These are phyloP conservation scores for Drosophila leontia DNA, from an alignment of 1,140 invertebrate genomes.

Conservation along the genomic window DNA sequence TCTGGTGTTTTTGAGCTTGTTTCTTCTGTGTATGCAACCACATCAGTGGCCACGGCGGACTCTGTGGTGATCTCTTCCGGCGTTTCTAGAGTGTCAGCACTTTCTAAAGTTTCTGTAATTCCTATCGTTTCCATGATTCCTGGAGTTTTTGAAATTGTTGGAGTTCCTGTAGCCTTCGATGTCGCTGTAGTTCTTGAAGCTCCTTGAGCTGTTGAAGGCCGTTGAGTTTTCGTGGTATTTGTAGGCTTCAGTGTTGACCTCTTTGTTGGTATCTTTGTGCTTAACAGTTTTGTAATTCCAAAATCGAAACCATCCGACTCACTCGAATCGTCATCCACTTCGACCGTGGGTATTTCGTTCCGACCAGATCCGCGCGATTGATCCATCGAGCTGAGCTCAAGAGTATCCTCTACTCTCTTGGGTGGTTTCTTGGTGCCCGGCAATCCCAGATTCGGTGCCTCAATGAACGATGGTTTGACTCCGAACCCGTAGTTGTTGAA, in stretches of 20 bases:
- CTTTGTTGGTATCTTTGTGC: not conserved
- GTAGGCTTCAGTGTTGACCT: not conserved
- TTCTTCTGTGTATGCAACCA: not conserved
- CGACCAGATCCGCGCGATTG: not conserved
- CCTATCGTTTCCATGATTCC: not conserved
- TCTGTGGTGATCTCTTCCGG: constrained; percentile 14
- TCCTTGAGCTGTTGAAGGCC: not conserved
- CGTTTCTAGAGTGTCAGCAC: not conserved
- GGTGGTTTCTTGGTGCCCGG: not conserved
- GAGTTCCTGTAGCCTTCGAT: not conserved
- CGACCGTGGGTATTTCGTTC: not conserved
- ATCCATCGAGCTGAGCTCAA: constrained; percentile 32
- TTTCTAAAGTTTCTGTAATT: not conserved
- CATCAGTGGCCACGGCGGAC: not conserved
- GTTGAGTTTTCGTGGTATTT: not conserved
- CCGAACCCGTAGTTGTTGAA: constrained; percentile 58
- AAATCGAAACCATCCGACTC: not conserved
- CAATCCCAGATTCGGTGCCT: constrained; percentile 3
- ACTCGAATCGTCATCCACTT: not conserved
- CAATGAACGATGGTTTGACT: not conserved
- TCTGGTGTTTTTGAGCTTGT: too few relatives aligned
- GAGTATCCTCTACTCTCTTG: not conserved
- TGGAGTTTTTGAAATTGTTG: not conserved
- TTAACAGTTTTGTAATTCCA: not conserved
- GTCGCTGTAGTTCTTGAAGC: not conserved